phyloP scores from a whole-genome alignment of 2,113 vertebrate species.

The Cyprinodon variegatus region DNA sequence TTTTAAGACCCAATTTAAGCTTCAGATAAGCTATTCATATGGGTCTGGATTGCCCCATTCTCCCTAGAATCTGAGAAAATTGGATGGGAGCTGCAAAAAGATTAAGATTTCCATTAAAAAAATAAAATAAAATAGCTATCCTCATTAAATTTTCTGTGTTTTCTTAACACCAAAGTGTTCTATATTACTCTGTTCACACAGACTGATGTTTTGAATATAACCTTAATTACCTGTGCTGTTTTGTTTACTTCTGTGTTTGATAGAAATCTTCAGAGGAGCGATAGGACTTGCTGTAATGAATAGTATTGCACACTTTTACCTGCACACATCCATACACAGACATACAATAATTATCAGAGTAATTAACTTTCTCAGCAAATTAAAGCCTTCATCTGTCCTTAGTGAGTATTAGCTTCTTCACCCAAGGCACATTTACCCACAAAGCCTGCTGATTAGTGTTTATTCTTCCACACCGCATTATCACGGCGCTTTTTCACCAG shows the following conservation, averaged over 20 bases:
- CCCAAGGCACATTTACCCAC: constrained; percentile 58
- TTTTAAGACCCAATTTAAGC: constrained; percentile 34
- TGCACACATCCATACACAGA: constrained; percentile 3
- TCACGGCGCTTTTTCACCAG: constrained; percentile 7
- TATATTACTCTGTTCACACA: neutral
- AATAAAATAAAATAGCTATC: neutral
- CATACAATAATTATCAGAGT: constrained; percentile 65
- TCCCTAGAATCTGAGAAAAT: neutral
- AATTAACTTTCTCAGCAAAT: constrained; percentile 74
- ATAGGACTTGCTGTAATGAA: constrained; percentile 37
- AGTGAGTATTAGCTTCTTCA: constrained; percentile 57
- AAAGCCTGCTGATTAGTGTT: constrained; percentile 62
- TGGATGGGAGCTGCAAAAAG: neutral
- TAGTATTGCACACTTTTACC: constrained; percentile 10
- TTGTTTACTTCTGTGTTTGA: constrained; percentile 27
- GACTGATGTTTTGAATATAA: neutral
- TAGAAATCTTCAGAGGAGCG: constrained; percentile 31
- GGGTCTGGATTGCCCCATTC: constrained; percentile 12
- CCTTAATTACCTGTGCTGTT: constrained; percentile 2
- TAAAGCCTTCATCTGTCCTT: constrained; percentile 65
- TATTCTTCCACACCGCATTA: constrained; percentile 43
- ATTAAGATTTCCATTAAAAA: neutral
- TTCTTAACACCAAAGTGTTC: neutral
- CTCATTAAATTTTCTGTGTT: neutral
- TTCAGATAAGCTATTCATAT: constrained; percentile 44